phyloP scores from a whole-genome alignment of 2,797 vertebrate species.

The Amniataba percoides region DNA sequence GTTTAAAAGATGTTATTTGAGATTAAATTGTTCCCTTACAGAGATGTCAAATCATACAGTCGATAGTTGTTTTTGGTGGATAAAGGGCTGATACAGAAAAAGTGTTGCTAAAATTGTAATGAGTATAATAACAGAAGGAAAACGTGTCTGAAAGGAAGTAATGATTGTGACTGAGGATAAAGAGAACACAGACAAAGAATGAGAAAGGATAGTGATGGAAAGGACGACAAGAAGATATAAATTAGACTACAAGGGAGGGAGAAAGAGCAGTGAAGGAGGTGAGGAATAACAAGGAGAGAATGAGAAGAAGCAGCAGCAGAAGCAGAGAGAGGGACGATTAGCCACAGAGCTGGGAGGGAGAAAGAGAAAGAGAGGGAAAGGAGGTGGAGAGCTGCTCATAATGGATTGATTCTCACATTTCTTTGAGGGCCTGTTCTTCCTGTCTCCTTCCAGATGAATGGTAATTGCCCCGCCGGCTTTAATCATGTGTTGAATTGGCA shows the following conservation, averaged over 20 bases:
- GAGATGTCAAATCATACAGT: slow-evolving; percentile 55
- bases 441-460: slow-evolving; percentile 81
- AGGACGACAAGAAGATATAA: slow-evolving; percentile 39
- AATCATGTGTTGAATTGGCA: slow-evolving; percentile 84
- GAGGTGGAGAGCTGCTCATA: slow-evolving; percentile 67
- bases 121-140: slow-evolving; percentile 12
- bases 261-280: slow-evolving; percentile 38
- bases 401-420: slow-evolving; percentile 83
- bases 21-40: slow-evolving; percentile 35
- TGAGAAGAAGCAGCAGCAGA: slow-evolving; percentile 8
- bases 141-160: slow-evolving; percentile 34
- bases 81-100: slow-evolving; percentile 34
- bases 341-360: background rate
- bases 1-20: slow-evolving; percentile 31
- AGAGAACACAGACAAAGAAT: slow-evolving; percentile 29
- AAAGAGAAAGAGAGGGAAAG: slow-evolving; percentile 10
- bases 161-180: slow-evolving; percentile 33
- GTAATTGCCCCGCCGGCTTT: slow-evolving; percentile 83
- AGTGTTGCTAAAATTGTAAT: slow-evolving; percentile 14
- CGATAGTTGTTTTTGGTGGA: slow-evolving; percentile 46
- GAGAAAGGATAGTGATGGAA: slow-evolving; percentile 32
- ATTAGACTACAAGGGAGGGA: slow-evolving; percentile 27
- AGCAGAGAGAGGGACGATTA: slow-evolving; percentile 21
- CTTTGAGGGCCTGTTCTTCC: slow-evolving; percentile 77
- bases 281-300: slow-evolving; percentile 41